phyloP scores from a whole-genome alignment of 2,113 vertebrate genomes.

The Laticauda laticaudata region DNA sequence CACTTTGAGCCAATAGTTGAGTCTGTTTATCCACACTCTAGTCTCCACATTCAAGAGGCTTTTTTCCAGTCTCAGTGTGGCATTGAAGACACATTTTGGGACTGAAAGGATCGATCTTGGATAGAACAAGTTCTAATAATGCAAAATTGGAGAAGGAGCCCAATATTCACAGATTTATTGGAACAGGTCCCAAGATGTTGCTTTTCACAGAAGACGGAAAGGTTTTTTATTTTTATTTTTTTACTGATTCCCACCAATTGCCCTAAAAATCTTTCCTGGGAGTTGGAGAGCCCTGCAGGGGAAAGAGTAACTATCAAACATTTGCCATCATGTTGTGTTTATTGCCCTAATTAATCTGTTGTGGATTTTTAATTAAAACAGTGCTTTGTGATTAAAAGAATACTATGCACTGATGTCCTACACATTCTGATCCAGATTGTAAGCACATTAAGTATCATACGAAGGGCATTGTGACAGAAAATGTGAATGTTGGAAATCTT shows the following conservation, averaged over 20 bases:
- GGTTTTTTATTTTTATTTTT: too few species aligned
- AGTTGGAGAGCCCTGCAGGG: neutral
- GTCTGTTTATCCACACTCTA: neutral
- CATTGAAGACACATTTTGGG: neutral
- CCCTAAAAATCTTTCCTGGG: neutral
- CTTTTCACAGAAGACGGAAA: neutral
- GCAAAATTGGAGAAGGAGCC: neutral
- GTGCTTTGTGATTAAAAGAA: neutral
- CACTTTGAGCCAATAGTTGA: neutral
- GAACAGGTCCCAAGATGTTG: neutral
- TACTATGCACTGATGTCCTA: neutral
- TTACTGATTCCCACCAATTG: neutral
- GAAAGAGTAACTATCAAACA: neutral
- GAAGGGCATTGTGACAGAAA: neutral
- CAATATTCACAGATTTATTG: neutral
- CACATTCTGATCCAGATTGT: neutral
- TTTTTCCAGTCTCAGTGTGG: neutral
- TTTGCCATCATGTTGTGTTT: neutral
- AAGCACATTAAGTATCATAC: neutral
- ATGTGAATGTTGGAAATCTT: neutral
- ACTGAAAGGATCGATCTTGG: neutral
- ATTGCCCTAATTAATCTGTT: conserved; percentile 6
- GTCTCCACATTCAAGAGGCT: neutral
- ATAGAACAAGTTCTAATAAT: neutral
- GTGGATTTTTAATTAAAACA: neutral